phyloP scores from a whole-genome alignment of 2,888 invertebrate species.

The Sphaeridia pumilis region DNA sequence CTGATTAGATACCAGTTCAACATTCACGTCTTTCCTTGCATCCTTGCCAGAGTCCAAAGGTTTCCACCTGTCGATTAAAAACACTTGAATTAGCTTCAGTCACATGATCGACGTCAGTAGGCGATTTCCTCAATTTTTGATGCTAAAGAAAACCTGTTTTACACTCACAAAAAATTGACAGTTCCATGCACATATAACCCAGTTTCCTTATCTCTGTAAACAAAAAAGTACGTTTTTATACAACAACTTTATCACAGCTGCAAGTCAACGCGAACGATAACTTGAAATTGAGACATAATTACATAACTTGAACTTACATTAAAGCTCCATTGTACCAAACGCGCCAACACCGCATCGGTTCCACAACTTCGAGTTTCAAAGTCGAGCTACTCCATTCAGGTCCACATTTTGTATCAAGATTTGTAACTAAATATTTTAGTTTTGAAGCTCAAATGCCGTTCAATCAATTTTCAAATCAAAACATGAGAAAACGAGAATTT shows the following conservation, averaged over 20 bases:
- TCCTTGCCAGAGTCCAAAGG: slow-evolving; percentile 26
- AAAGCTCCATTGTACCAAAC: slow-evolving; percentile 60
- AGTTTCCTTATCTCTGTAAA: not conserved
- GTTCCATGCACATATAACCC: slow-evolving; percentile 42
- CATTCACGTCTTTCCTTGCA: slow-evolving; percentile 27
- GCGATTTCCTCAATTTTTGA: no score
- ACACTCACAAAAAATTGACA: no score
- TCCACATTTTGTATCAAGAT: slow-evolving; percentile 7
- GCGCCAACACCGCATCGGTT: slow-evolving; percentile 51
- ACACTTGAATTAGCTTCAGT: no score
- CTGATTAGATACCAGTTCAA: slow-evolving; percentile 21
- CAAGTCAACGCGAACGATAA: no score
- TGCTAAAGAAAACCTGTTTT: no score
- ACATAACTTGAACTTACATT: slow-evolving; percentile 41
- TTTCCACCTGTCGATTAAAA: slow-evolving; percentile 33
- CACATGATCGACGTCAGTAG: no score
- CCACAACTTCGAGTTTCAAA: slow-evolving; percentile 51
- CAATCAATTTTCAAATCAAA: no score
- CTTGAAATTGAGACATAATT: not conserved
- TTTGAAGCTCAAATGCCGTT: no score
- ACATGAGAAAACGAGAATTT: no score
- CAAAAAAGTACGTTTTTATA: no score
- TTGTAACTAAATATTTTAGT: not conserved
- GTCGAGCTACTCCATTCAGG: slow-evolving; percentile 34
- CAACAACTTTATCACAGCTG: no score